Evolutionary conservation across 2,113 vertebrate genomes (phyloP).

Genomic region (Riparia riparia): DNA sequence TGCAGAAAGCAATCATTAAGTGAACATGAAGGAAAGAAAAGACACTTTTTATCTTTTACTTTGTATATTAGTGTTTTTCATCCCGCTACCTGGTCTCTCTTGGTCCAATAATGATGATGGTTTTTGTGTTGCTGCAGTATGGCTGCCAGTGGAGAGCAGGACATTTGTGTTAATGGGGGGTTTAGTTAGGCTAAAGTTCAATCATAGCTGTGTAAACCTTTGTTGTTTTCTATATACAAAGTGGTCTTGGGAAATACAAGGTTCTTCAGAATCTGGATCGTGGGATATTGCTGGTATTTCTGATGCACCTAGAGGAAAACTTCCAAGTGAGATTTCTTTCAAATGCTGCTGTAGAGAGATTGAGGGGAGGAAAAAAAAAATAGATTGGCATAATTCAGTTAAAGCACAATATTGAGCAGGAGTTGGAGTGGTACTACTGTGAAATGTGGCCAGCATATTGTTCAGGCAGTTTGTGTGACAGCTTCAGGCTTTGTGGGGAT

Average conservation of each 20-base stretch:
- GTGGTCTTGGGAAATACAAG: background rate
- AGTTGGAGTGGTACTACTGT: background rate
- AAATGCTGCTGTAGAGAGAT: background rate
- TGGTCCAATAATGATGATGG: background rate
- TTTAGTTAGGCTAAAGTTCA: background rate
- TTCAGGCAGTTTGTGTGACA: background rate
- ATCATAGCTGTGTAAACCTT: background rate
- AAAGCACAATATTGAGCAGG: background rate
- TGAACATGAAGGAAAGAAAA: constrained; percentile 60
- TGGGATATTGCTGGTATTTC: background rate
- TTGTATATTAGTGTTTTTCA: background rate
- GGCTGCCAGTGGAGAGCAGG: background rate
- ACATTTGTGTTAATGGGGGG: background rate
- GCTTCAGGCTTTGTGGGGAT: background rate
- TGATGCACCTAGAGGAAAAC: background rate
- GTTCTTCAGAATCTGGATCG: background rate
- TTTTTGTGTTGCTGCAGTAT: background rate
- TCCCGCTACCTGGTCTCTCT: background rate
- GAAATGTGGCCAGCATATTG: background rate
- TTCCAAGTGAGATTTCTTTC: background rate
- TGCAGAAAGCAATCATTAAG: constrained; percentile 80
- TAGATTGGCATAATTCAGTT: background rate
- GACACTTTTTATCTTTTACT: constrained; percentile 32
- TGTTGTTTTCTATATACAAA: background rate
- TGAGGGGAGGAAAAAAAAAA: background rate